Evolutionary conservation across 2,113 vertebrate species (phyloP), one percentile per base, ranked within the genome.

Genomic region (Apodemus speciosus): DNA sequence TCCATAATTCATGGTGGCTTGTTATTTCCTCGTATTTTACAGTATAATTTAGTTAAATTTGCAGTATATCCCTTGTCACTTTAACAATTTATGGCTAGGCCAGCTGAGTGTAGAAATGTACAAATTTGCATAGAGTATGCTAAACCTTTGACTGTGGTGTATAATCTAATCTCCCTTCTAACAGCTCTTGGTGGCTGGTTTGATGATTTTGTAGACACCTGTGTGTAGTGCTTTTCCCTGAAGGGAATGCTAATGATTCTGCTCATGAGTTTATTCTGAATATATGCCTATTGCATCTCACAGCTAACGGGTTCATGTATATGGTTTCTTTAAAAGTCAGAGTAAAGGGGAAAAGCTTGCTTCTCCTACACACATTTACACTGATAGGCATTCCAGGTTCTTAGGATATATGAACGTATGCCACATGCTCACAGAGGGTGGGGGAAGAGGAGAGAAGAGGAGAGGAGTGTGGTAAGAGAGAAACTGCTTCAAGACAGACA

Each of bases 41-140:
- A 94, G 62, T 64, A 69, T 87, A 87, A 77, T 86, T 75, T 64
- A 27, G 23, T 62, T 94, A 94, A 83, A 89, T 84, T 53, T 94
- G n/a, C 18, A 21, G 9, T 79, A 7, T 8, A 4, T 38, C 62
- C 64, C 69, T 16, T 40, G 11, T 91, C 9, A 72, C 85, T 84
- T 72, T 66, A 85, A 69, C 14, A 43, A 18, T 14, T 73, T 87
- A 68, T n/a, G 68, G 40, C 53, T 20, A 68, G 62, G 15, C 30
- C 62, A 89, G 23, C 46, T 40, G 84, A 66, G 30, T 53, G 40
- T 60, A 53, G 81, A 79, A 60, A 68, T 66, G 66, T 79, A 40
- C 2, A 0, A 18, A 46, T 79, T 62, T 91, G 16, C 51, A 68
- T 75, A 68, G 23, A 30, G 5, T 53, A 0, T 83, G 43, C 30